These are phyloP conservation scores for Larimichthys crocea DNA, from an alignment of 2,113 vertebrate genomes.

Conservation along the genomic window DNA sequence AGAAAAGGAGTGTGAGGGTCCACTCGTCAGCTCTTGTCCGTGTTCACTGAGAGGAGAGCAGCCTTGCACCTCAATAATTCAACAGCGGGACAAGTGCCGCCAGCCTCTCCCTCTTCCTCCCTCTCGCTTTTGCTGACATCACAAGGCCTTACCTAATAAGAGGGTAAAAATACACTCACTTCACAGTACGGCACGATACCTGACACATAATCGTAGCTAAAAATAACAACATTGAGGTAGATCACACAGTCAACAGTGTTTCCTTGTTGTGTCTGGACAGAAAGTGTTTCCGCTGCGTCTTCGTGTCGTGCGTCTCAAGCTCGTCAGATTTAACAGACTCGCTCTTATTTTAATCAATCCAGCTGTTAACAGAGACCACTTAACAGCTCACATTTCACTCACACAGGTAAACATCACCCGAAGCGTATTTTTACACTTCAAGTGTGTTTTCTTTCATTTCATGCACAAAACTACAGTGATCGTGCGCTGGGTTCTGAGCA, in stretches of 20 bases:
- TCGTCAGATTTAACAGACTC: background rate
- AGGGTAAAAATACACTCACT: slow-evolving; percentile 64
- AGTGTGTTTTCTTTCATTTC: background rate
- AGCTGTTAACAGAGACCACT: background rate
- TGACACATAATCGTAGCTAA: slow-evolving; percentile 56
- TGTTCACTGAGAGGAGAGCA: slow-evolving; percentile 58
- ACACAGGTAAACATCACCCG: background rate
- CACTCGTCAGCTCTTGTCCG: slow-evolving; percentile 51
- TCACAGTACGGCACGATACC: slow-evolving; percentile 42
- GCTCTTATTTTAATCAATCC: background rate
- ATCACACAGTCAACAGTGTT: slow-evolving; percentile 4
- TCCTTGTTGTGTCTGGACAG: slow-evolving; percentile 6
- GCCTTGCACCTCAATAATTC: slow-evolving; percentile 77
- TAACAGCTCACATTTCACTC: background rate
- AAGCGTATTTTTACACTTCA: background rate
- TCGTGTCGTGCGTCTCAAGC: background rate
- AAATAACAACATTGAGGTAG: slow-evolving; percentile 38
- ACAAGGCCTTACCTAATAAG: slow-evolving; percentile 64
- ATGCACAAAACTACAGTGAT: background rate
- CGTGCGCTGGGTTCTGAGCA: slow-evolving; percentile 5
- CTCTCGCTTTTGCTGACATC: slow-evolving; percentile 48
- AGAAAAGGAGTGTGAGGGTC: slow-evolving; percentile 17
- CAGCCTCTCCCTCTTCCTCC: slow-evolving; percentile 38
- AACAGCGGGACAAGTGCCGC: slow-evolving; percentile 65
- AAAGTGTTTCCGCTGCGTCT: background rate